phyloP scores from a whole-genome alignment of 2,888 invertebrate species.

The Octodonta nipae region DNA sequence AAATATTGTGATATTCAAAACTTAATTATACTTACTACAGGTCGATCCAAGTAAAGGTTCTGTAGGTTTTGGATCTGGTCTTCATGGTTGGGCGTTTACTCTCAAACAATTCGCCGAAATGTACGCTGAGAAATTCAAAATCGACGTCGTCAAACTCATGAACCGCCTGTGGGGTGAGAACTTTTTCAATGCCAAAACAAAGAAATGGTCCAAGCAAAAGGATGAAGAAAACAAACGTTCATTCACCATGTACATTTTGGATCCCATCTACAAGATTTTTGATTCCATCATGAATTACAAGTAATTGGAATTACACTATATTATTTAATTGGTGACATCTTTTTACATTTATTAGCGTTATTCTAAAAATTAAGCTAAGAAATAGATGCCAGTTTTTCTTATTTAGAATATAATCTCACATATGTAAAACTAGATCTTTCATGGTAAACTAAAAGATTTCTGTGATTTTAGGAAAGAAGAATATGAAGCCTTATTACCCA shows the following conservation, averaged over 20 bases:
- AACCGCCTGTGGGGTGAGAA: conserved; percentile 84
- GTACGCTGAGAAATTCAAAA: conserved; percentile 98
- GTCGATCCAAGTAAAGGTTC: conserved; percentile 95
- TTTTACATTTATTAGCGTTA: too few species aligned
- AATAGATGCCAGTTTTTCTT: neutral
- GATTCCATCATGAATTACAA: conserved; percentile 48
- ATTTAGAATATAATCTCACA: too few species aligned
- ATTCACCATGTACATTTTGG: conserved; percentile 97
- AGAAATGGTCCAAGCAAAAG: conserved; percentile 95
- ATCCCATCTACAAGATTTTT: conserved; percentile 93
- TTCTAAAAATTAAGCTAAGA: neutral
- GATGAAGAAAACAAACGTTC: conserved; percentile 87
- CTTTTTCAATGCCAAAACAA: conserved; percentile 92
- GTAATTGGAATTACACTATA: conserved; percentile 19
- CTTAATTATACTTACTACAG: conserved; percentile 28
- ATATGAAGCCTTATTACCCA: conserved; percentile 71
- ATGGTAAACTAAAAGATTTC: neutral
- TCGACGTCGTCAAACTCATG: conserved; percentile 94
- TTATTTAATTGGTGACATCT: too few species aligned
- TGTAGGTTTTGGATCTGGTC: conserved; percentile 97
- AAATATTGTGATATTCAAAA: conserved; percentile 4
- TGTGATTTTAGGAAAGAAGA: conserved; percentile 68
- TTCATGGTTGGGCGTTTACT: conserved; percentile 99
- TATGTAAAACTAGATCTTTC: too few species aligned
- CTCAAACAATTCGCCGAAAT: conserved; percentile 98